Conservation (phyloP, 2,797 vertebrate genomes). For the Pantherophis vulpinus region DNA sequence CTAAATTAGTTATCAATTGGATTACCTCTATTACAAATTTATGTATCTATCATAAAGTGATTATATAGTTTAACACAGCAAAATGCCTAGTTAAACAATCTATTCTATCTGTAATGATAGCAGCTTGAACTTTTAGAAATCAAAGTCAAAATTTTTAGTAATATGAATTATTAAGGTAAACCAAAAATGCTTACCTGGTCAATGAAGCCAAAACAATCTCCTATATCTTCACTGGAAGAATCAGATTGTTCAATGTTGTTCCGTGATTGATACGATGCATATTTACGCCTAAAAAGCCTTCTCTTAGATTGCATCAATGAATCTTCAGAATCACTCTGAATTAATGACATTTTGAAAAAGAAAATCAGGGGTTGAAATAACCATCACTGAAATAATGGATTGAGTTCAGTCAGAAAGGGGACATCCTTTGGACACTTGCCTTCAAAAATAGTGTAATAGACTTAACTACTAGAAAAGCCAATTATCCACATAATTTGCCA, state of each 20-base stretch:
- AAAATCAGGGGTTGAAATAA: neutral
- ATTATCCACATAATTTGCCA: neutral
- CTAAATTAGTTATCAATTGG: neutral
- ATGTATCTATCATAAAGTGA: neutral
- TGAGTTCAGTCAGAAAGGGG: neutral
- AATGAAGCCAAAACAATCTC: conserved; percentile 80
- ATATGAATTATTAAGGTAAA: neutral
- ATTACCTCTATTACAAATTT: neutral
- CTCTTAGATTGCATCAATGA: conserved; percentile 67
- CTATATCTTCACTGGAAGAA: conserved; percentile 86
- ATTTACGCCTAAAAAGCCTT: conserved; percentile 70
- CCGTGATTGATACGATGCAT: conserved; percentile 57
- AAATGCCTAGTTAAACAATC: neutral
- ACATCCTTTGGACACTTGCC: neutral
- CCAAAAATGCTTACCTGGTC: conserved; percentile 62
- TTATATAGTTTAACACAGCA: neutral
- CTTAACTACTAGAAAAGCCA: neutral
- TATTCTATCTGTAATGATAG: neutral
- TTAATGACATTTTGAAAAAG: neutral
- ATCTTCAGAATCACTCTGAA: conserved; percentile 84
- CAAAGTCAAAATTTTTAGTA: neutral
- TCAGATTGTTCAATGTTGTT: conserved; percentile 75
- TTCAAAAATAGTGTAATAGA: neutral
- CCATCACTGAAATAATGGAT: neutral
- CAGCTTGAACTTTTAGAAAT: neutral